Evolutionary conservation across 2,113 vertebrate genomes (phyloP).

Genomic region (Phyllopteryx taeniolatus): DNA sequence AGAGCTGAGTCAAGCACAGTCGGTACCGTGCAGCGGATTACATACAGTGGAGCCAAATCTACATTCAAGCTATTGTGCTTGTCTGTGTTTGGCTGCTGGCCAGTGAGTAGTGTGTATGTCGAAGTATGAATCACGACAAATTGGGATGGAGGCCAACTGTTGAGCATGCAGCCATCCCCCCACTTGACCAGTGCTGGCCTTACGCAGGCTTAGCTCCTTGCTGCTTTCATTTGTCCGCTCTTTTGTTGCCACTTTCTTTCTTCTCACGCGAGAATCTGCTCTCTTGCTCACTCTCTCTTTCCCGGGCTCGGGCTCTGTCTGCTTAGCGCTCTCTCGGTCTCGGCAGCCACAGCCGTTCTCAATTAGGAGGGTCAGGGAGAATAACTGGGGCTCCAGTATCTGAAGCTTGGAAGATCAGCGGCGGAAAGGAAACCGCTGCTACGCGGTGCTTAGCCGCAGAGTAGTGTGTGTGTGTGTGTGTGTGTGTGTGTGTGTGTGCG

Average conservation of each 20-base stretch:
- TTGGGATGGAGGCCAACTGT: slow-evolving; percentile 43
- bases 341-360: slow-evolving; percentile 68
- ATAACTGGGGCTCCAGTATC: slow-evolving; percentile 68
- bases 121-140: background rate
- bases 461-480: slow-evolving; percentile 21
- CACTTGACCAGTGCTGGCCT: slow-evolving; percentile 29
- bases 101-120: slow-evolving; percentile 12
- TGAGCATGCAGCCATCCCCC: slow-evolving; percentile 21
- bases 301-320: slow-evolving; percentile 11
- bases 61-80: slow-evolving; percentile 25
- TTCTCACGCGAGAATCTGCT: slow-evolving; percentile 30
- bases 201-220: slow-evolving; percentile 29
- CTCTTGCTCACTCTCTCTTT: slow-evolving; percentile 15
- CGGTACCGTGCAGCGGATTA: background rate
- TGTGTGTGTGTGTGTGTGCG: slow-evolving; percentile 18
- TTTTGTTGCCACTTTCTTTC: slow-evolving; percentile 40
- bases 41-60: slow-evolving; percentile 15
- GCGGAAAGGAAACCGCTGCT: slow-evolving; percentile 55
- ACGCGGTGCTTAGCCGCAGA: slow-evolving; percentile 30
- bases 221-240: slow-evolving; percentile 28
- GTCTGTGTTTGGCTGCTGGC: slow-evolving; percentile 24
- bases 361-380: slow-evolving; percentile 74
- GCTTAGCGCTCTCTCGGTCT: slow-evolving; percentile 27
- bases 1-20: background rate
- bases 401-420: slow-evolving; percentile 55